A percentile compares a stretch with the other conserved stretches of the same genome.
These are phyloP conservation scores for Trypoxylon attenuatum DNA, from an alignment of 2,888 invertebrate genomes.

Conservation along the genomic window DNA sequence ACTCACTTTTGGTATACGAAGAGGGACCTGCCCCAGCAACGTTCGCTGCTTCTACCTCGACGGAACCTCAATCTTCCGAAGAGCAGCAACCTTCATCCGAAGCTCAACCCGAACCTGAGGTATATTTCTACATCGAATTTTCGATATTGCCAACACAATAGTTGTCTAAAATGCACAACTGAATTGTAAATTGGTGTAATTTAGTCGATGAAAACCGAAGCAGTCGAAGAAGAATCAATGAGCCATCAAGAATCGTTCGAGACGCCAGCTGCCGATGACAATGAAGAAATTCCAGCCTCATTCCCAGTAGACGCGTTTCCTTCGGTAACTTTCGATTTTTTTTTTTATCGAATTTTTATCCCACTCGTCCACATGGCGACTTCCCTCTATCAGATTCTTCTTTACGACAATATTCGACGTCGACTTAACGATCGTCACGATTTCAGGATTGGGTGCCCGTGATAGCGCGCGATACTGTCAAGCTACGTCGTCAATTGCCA, in stretches of 20 bases:
- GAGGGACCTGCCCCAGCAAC: constrained; percentile 40
- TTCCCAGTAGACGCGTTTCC: constrained; percentile 69
- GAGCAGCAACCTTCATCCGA: constrained; percentile 27
- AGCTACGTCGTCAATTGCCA: constrained; percentile 81
- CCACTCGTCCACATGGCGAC: no score
- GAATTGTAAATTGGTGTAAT: not conserved
- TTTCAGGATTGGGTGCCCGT: constrained; percentile 90
- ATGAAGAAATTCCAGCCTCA: constrained; percentile 62
- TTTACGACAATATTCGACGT: no score
- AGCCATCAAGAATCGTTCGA: constrained; percentile 50
- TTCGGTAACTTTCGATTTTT: constrained; percentile 55
- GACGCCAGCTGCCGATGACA: constrained; percentile 57
- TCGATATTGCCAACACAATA: not conserved
- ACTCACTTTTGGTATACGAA: constrained; percentile 56
- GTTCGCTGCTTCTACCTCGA: constrained; percentile 28
- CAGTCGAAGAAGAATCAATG: constrained; percentile 58
- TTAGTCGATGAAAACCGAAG: constrained; percentile 77
- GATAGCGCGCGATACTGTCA: constrained; percentile 86
- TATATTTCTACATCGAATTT: constrained; percentile 16
- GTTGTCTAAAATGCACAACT: not conserved
- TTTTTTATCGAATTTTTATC: no score
- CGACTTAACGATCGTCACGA: no score
- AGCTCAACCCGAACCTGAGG: constrained; percentile 59
- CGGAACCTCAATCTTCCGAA: no score
- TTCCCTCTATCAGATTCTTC: not conserved